Base-by-base conservation (phyloP, 2,797 vertebrate genomes). In the Muraenolepis orangiensis region DNA sequence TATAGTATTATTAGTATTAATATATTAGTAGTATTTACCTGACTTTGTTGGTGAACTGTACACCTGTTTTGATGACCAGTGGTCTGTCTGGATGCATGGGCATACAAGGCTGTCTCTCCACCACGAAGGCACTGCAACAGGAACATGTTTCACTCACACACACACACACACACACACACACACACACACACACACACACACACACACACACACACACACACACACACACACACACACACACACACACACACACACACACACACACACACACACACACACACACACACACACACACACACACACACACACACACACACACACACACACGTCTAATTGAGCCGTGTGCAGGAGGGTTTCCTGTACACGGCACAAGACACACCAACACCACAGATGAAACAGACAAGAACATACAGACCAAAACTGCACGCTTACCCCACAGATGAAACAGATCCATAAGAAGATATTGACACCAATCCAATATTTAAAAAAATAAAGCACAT, bases 31-130 rank as follows among this genome's bases (percentile, higher is more conserved):
- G n/a, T 26, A 12, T 61, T 61, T 28, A 70, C 98, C 98, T 96
- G 90, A 99, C 98, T 98, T 99, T 99, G 51, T 97, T 99, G 85
- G 98, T 99, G 87, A 99, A 99, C 92, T 99, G 98, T 69, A 99
- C 98, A 0, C 98, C 98, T 0, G 98, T 99, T 91, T 99, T 99
- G 86, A 99, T 99, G 85, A 99, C 98, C 1, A 99, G 88, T 0
- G 98, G 98, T 78, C 98, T 94, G 93, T 99, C 97, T 0, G 98
- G 98, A 78, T 99, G 98, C 97, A 99, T 99, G 71, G 98, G 98
- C 98, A 99, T 99, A 78, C 98, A 99, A 0, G 98, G 98, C 88
- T 99, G 98, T 76, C 97, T 91, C 86, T 99, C 98, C 1, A 98
- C 97, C 0, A 99, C 98, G 1, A 99, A 99, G 2, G 98, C 97